A percentile compares a stretch with the other conserved stretches of the same genome.
phyloP scores from a whole-genome alignment of 2,888 invertebrate species.

The Pyrochroa serraticornis region DNA sequence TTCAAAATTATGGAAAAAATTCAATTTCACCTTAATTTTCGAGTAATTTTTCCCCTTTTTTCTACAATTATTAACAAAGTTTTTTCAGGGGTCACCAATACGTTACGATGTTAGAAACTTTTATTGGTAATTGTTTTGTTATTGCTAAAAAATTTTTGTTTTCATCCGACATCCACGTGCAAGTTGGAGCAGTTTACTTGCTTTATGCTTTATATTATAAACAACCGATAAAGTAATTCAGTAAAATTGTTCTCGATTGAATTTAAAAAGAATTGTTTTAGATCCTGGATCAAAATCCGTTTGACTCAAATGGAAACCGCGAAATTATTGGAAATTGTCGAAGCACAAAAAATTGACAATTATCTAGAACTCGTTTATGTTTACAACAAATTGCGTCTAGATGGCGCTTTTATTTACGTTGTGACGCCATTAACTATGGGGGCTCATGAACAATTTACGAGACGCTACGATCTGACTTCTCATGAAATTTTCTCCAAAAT shows the following conservation, averaged over 20 bases:
- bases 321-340: constrained; percentile 39
- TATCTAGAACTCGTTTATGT: constrained; percentile 43
- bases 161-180: constrained; percentile 38
- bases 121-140: constrained; percentile 44
- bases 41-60: constrained; percentile 41
- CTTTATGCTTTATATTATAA: constrained; percentile 51
- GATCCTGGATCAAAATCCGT: constrained; percentile 46
- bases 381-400: constrained; percentile 43
- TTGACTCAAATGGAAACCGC: constrained; percentile 43
- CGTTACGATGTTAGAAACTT: constrained; percentile 35
- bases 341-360: constrained; percentile 32
- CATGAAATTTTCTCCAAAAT: constrained; percentile 36
- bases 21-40: constrained; percentile 43
- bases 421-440: constrained; percentile 36
- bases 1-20: constrained; percentile 43
- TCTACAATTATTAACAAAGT: not conserved
- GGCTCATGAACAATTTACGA: constrained; percentile 39
- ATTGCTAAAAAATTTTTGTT: constrained; percentile 44
- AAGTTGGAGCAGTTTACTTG: constrained; percentile 49
- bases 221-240: constrained; percentile 48
- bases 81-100: constrained; percentile 43
- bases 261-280: constrained; percentile 33
- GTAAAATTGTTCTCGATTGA: no score
- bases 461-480: constrained; percentile 25
- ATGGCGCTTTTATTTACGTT: constrained; percentile 46